Evolutionary conservation across 2,113 vertebrate genomes (phyloP).

Genomic region (Camelus bactrianus): DNA sequence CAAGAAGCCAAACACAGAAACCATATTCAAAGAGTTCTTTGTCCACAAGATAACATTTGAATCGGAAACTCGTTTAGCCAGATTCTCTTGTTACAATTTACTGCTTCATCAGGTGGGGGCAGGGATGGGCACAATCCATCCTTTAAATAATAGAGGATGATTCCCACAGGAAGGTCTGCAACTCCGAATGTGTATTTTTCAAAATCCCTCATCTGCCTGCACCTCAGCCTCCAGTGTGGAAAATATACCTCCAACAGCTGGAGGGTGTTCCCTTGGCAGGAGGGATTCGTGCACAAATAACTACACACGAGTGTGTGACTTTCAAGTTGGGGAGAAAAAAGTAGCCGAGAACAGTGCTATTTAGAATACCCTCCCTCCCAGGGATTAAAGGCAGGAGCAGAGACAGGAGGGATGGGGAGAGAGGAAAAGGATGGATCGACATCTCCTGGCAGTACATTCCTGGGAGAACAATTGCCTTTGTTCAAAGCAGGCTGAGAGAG

Average conservation of each 20-base stretch:
- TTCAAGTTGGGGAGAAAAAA: neutral
- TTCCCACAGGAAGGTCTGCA: constrained; percentile 78
- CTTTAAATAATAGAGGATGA: constrained; percentile 73
- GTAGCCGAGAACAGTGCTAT: neutral
- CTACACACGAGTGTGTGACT: neutral
- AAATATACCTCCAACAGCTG: neutral
- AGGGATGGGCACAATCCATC: constrained; percentile 81
- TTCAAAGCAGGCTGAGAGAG: constrained; percentile 39
- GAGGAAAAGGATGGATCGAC: constrained; percentile 10
- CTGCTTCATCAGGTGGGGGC: constrained; percentile 86
- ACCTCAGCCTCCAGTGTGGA: neutral
- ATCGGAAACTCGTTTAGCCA: constrained; percentile 89
- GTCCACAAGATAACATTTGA: constrained; percentile 88
- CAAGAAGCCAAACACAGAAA: constrained; percentile 85
- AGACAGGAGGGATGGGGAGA: neutral
- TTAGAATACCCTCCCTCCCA: constrained; percentile 12
- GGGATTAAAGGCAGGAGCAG: neutral
- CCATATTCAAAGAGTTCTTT: constrained; percentile 89
- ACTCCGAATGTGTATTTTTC: constrained; percentile 15
- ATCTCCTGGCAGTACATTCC: neutral
- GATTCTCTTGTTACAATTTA: constrained; percentile 90
- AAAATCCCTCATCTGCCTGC: neutral
- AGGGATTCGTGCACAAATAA: neutral
- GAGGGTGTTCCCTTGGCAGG: neutral
- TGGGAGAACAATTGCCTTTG: constrained; percentile 75